Conservation (phyloP, 2,113 vertebrate species). For the Tenrec ecaudatus region DNA sequence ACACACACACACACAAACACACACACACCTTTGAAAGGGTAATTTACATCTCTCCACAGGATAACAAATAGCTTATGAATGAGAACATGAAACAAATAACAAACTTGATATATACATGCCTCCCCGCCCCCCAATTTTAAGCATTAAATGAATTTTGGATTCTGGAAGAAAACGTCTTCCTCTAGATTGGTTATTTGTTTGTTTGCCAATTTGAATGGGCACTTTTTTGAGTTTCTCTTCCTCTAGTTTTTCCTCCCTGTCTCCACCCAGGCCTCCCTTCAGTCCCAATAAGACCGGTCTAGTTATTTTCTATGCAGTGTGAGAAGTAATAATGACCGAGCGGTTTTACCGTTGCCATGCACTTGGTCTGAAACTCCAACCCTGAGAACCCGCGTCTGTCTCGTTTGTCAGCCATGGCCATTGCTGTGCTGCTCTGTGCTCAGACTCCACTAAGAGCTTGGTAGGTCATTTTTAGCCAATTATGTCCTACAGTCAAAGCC, state of each 20-base stretch:
- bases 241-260: not conserved
- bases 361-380: conserved; percentile 40
- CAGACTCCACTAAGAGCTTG: conserved; percentile 44
- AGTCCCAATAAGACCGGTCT: not conserved
- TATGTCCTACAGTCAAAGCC: conserved; percentile 34
- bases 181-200: conserved; percentile 21
- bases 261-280: not conserved
- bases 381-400: not conserved
- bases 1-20: not conserved
- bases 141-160: not conserved
- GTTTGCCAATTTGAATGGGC: not conserved
- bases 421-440: not conserved
- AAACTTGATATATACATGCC: not conserved
- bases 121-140: not conserved
- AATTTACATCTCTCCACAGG: conserved; percentile 15
- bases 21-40: not conserved
- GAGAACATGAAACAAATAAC: not conserved
- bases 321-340: conserved; percentile 33
- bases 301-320: not conserved
- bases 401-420: conserved; percentile 55
- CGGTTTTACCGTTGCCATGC: not conserved
- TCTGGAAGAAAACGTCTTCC: not conserved
- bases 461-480: conserved; percentile 64
- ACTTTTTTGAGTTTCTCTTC: not conserved
- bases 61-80: not conserved